Conservation (phyloP, 2,113 vertebrate genomes). For the Columba janthina region DNA sequence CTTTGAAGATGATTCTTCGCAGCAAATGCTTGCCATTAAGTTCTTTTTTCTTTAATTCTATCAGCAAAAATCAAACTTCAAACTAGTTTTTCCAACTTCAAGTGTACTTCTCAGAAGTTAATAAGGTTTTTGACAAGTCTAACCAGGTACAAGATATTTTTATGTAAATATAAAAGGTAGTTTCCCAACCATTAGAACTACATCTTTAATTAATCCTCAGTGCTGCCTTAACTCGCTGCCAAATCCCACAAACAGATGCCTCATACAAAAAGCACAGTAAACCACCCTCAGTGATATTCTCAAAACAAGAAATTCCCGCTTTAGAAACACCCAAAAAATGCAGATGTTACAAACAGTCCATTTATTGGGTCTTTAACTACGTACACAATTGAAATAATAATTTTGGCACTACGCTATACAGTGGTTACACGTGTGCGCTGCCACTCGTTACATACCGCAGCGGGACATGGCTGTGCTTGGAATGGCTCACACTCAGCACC, state of each 20-base stretch:
- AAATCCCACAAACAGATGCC: neutral
- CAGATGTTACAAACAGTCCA: slow-evolving; percentile 82
- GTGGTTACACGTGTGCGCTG: slow-evolving; percentile 70
- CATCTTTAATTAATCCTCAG: neutral
- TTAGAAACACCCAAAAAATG: slow-evolving; percentile 19
- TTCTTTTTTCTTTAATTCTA: neutral
- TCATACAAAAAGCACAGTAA: neutral
- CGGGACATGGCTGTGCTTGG: slow-evolving; percentile 65
- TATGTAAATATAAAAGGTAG: neutral
- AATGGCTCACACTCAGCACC: slow-evolving; percentile 27
- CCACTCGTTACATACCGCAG: slow-evolving; percentile 76
- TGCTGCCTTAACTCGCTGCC: neutral
- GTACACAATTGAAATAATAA: slow-evolving; percentile 79
- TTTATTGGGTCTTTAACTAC: slow-evolving; percentile 86
- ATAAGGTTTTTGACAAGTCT: neutral
- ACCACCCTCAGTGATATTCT: neutral
- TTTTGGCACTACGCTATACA: slow-evolving; percentile 92
- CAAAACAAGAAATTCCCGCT: neutral
- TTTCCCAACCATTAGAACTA: neutral
- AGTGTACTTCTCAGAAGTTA: neutral
- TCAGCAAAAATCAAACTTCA: neutral
- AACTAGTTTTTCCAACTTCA: neutral
- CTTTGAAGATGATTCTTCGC: neutral
- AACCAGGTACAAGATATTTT: neutral
- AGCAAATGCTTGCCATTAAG: neutral